phyloP scores from a whole-genome alignment of 2,113 vertebrate genomes.

The Athene noctua region DNA sequence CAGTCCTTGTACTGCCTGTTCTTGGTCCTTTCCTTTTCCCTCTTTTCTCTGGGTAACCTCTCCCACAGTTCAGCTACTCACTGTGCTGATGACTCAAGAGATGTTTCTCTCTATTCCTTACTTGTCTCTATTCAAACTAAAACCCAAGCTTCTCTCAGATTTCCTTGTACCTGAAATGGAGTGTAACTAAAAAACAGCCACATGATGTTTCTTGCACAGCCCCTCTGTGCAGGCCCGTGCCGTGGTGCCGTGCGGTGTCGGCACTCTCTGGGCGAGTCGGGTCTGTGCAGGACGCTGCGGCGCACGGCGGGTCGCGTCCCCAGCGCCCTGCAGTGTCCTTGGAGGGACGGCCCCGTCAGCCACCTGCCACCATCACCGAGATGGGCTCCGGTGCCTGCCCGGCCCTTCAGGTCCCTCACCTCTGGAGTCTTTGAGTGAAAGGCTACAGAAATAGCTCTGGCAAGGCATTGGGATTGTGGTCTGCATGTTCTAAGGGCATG shows the following conservation, averaged over 20 bases:
- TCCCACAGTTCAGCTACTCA: background rate
- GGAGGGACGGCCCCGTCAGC: background rate
- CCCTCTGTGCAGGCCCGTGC: background rate
- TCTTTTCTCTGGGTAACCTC: background rate
- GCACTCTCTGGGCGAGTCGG: background rate
- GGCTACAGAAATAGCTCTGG: background rate
- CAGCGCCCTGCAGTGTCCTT: rapidly evolving
- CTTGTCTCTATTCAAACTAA: background rate
- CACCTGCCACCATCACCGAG: background rate
- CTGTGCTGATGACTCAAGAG: background rate
- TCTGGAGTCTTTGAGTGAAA: background rate
- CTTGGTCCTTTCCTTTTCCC: background rate
- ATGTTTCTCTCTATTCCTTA: background rate
- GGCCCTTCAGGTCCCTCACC: background rate
- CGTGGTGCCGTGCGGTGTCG: background rate
- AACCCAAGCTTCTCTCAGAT: background rate
- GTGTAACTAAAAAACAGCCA: background rate
- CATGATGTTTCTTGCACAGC: background rate
- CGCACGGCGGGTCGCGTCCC: rapidly evolving
- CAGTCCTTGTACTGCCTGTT: background rate
- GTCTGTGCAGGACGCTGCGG: rapidly evolving
- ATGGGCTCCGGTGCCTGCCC: background rate
- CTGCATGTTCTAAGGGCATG: background rate
- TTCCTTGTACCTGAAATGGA: background rate
- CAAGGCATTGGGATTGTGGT: background rate